A percentile compares a stretch with the other conserved stretches of the same genome.
Conservation (phyloP, 2,113 vertebrate species). For the Setophaga coronata region DNA sequence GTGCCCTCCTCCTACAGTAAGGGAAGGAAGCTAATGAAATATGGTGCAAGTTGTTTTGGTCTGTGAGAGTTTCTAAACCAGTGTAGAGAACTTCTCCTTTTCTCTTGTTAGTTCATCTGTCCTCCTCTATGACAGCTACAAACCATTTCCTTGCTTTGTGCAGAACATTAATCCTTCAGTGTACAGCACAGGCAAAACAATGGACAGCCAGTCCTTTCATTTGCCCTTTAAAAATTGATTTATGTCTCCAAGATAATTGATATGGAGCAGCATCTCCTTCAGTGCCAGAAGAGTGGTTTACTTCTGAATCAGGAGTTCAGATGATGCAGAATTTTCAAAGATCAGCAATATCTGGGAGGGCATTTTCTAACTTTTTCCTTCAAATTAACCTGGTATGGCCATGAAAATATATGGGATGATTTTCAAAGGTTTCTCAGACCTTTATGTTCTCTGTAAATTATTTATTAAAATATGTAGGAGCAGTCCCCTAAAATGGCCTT, state of each 20-base stretch:
- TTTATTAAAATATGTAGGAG: neutral
- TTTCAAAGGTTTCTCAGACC: neutral
- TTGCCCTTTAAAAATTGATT: conserved; percentile 38
- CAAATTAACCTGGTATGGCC: neutral
- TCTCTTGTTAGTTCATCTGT: neutral
- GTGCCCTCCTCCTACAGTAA: neutral
- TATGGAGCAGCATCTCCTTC: neutral
- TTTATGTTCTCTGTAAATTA: neutral
- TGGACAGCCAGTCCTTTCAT: neutral
- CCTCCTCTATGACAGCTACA: neutral
- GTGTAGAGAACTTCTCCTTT: neutral
- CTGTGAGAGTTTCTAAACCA: neutral
- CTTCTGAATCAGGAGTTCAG: neutral
- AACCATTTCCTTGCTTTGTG: neutral
- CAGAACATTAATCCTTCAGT: neutral
- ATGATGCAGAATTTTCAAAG: neutral
- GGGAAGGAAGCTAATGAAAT: neutral
- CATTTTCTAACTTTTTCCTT: neutral
- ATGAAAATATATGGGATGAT: neutral
- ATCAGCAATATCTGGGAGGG: neutral
- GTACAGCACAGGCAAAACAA: neutral
- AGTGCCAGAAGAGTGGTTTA: neutral
- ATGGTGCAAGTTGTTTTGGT: neutral
- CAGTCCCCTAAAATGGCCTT: neutral
- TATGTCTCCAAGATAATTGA: neutral